phyloP scores from a whole-genome alignment of 2,888 invertebrate species.

The Periphyllus acericola region DNA sequence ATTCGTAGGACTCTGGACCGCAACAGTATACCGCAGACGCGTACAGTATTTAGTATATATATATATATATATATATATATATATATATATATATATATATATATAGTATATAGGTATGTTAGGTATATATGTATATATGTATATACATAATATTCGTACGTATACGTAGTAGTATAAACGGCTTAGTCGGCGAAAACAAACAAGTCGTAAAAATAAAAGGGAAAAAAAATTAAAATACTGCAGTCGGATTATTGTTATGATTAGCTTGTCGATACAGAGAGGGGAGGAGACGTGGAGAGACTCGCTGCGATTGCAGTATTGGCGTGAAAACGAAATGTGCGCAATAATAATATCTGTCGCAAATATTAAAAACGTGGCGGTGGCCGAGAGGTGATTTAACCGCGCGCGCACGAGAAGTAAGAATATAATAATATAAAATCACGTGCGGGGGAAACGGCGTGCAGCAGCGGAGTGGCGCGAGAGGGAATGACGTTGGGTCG shows the following conservation, averaged over 20 bases:
- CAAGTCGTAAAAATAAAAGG: conserved; percentile 53
- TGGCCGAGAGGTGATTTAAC: background rate
- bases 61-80: background rate
- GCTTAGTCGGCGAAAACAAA: conserved; percentile 58
- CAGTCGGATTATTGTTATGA: conserved; percentile 59
- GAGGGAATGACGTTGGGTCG: background rate
- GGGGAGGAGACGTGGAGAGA: background rate
- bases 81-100: background rate
- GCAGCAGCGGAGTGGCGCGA: too few relatives aligned
- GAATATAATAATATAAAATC: background rate
- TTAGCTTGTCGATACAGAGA: background rate
- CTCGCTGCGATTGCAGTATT: conserved; percentile 18
- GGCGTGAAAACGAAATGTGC: conserved; percentile 4
- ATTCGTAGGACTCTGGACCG: conserved; percentile 19
- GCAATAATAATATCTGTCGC: conserved; percentile 13
- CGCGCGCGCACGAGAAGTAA: background rate
- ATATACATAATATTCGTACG: background rate
- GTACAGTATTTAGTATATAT: conserved; percentile 3
- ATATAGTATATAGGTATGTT: background rate
- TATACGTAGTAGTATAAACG: conserved; percentile 29
- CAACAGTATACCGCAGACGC: background rate
- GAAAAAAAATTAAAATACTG: conserved; percentile 23
- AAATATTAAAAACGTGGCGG: conserved; percentile 34
- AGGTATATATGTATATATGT: background rate
- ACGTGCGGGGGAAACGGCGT: too few relatives aligned